Conservation (phyloP, 1,140 invertebrate genomes). For the Samia ricini region DNA sequence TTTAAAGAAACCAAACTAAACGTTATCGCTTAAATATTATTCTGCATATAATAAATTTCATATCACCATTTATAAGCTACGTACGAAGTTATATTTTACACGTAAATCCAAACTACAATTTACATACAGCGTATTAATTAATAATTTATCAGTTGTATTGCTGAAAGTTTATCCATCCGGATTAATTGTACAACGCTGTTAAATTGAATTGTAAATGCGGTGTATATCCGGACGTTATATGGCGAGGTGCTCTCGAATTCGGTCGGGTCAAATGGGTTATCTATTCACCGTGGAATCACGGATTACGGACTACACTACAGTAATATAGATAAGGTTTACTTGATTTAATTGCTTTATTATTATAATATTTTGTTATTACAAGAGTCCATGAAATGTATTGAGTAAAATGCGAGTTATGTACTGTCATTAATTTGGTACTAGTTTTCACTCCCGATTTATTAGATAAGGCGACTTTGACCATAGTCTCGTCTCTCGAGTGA, state of each 20-base stretch:
- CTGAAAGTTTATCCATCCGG: neutral
- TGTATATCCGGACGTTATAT: neutral
- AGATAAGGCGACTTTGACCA: too few species aligned
- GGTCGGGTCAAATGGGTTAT: slow-evolving; percentile 1
- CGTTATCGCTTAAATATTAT: neutral
- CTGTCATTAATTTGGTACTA: too few species aligned
- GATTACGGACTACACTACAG: neutral
- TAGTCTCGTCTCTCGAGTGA: too few species aligned
- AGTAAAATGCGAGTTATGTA: too few species aligned
- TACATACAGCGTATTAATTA: slow-evolving; percentile 5
- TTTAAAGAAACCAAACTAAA: too few species aligned
- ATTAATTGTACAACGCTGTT: slow-evolving; percentile 3
- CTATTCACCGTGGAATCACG: slow-evolving; percentile 4
- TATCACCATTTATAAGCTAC: neutral
- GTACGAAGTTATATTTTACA: neutral
- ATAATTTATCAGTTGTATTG: slow-evolving; percentile 6
- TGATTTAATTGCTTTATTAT: neutral
- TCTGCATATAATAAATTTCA: neutral
- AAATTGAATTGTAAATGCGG: slow-evolving; percentile 8
- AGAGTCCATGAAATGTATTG: too few species aligned
- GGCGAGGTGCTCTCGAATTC: slow-evolving; percentile 4
- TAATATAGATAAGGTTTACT: neutral
- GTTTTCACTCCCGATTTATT: too few species aligned
- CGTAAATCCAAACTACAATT: slow-evolving; percentile 2
- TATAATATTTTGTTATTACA: too few species aligned